A percentile compares a stretch with the other conserved stretches of the same genome.
These are phyloP conservation scores for Cerastis leucographa DNA, from an alignment of 2,888 invertebrate species.

Conservation along the genomic window DNA sequence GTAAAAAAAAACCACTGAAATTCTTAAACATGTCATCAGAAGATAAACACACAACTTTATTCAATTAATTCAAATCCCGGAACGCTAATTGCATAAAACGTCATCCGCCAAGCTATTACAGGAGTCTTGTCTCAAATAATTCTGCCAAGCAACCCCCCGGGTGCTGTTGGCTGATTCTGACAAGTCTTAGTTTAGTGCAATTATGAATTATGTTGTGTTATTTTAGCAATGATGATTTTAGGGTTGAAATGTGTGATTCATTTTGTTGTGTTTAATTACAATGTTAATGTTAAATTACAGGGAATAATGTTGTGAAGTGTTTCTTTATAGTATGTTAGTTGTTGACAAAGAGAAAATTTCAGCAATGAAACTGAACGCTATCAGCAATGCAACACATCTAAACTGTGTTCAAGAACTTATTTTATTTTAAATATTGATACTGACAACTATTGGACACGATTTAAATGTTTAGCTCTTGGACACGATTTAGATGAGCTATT, in stretches of 20 bases:
- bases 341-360: not conserved
- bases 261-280: not conserved
- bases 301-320: not conserved
- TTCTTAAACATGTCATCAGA: not conserved
- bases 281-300: not conserved
- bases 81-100: slow-evolving; percentile 75
- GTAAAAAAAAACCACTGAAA: not conserved
- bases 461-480: not conserved
- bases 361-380: not conserved
- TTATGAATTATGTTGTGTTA: slow-evolving; percentile 53
- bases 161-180: slow-evolving; percentile 68
- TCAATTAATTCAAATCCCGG: slow-evolving; percentile 57
- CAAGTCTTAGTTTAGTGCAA: slow-evolving; percentile 63
- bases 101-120: slow-evolving; percentile 75
- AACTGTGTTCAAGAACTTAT: not conserved
- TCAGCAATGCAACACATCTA: not conserved
- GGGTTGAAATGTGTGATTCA: slow-evolving; percentile 13
- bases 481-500: not conserved
- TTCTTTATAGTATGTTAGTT: not conserved
- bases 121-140: slow-evolving; percentile 69
- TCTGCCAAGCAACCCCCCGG: slow-evolving; percentile 67
- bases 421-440: not conserved
- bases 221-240: slow-evolving; percentile 26
- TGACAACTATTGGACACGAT: too few species aligned
- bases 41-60: slow-evolving; percentile 30